Evolutionary conservation across 2,888 invertebrate species (phyloP).

Genomic region (Alitta virens): DNA sequence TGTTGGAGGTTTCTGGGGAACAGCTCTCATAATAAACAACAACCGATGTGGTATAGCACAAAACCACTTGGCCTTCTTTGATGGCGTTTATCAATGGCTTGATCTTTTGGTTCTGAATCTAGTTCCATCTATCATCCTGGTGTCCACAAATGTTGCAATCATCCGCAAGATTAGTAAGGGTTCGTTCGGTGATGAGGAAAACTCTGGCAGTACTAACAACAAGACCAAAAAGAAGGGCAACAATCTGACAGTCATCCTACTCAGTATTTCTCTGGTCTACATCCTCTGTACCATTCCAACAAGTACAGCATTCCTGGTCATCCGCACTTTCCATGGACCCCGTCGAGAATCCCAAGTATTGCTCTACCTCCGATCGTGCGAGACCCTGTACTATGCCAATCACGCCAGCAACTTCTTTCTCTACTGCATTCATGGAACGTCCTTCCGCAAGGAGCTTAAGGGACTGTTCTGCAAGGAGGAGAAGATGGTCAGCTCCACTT

Average conservation of each 20-base stretch:
- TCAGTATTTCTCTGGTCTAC: slow-evolving; percentile 1
- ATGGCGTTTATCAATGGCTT: background rate
- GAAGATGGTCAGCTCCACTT: background rate
- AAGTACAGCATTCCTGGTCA: background rate
- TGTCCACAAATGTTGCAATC: background rate
- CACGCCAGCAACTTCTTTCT: background rate
- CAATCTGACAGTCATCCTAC: background rate
- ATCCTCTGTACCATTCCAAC: background rate
- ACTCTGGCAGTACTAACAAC: background rate
- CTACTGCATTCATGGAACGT: background rate
- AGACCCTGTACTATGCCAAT: background rate
- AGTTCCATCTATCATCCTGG: background rate
- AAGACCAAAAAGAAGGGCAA: background rate
- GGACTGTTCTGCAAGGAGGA: background rate
- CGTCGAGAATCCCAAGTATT: background rate
- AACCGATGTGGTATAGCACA: too few species aligned
- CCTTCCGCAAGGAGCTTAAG: background rate
- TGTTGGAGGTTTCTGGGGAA: too few species aligned
- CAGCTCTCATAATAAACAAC: too few species aligned
- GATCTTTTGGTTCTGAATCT: slow-evolving; percentile 1
- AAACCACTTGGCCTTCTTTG: background rate
- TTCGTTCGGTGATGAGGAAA: background rate
- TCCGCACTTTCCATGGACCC: background rate
- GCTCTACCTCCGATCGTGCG: background rate
- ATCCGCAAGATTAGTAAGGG: background rate